Evolutionary conservation across 2,888 invertebrate genomes (phyloP), one percentile per base, ranked within the genome.

Genomic region (Pterostichus niger): DNA sequence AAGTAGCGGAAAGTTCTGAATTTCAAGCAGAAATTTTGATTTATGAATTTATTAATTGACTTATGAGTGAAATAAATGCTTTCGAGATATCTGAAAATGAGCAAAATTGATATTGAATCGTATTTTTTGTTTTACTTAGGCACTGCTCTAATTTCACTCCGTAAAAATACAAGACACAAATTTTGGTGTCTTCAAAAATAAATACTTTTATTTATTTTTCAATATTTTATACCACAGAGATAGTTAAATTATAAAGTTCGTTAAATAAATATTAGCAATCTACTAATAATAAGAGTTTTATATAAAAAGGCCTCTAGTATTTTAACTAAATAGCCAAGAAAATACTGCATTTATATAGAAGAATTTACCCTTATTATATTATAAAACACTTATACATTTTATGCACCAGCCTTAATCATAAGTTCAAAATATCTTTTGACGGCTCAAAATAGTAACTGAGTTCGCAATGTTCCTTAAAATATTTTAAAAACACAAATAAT

Each of bases 231-330:
- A 71, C 71, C 71, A 44, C 71, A 71, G 40, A 40, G 17, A 40
- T 13, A 71, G 40, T 40, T 40, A n/a, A 61, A 71, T 44, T 44
- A 77, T 64, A 64, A 31, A 79, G 46, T 64, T 46, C 80, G 49
- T 52, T 44, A 49, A 81, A 81, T 31, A 17, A 81, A 81, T 73
- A 78, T 44, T 78, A 81, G 81, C 81, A 71, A 73, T 81, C 56
- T 81, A 73, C 35, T 81, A 40, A 35, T 80, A 52, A 54, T 73
- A 71, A 44, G 46, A 56, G 10, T 73, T 81, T 68, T 52, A 80
- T 80, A 80, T 80, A 80, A 44, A 80, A 81, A 81, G 81, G 81
- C 81, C 81, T 81, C 81, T 71, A 81, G 64, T 80, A 78, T 77
- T 52, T 7, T 46, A 77, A 77, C 56, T 77, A 77, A 77, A 78